Evolutionary conservation across 2,888 invertebrate genomes (phyloP).

Genomic region (Globia sparganii): DNA sequence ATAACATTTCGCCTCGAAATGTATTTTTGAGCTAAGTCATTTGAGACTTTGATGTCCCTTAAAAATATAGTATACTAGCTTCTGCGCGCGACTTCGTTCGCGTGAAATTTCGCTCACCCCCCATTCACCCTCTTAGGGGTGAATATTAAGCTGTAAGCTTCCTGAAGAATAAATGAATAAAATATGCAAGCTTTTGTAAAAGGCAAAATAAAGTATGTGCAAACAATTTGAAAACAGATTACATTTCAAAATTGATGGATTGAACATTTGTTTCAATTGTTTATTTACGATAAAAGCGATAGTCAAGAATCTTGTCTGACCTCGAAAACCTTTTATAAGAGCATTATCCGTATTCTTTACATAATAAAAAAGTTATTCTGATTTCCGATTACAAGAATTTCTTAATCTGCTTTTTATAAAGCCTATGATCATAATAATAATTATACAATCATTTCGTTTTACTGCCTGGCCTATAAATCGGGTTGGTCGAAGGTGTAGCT

Average conservation of each 20-base stretch:
- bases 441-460: too few relatives aligned
- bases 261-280: conserved; percentile 11
- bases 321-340: conserved; percentile 16
- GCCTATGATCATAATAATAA: too few relatives aligned
- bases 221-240: conserved; percentile 7
- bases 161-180: not conserved
- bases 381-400: too few relatives aligned
- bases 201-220: not conserved
- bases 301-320: not conserved
- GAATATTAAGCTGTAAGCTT: too few relatives aligned
- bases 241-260: conserved; percentile 15
- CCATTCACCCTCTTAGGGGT: too few relatives aligned
- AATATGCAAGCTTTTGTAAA: not conserved
- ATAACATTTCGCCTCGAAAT: conserved; percentile 7
- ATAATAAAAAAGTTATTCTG: not conserved
- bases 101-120: too few relatives aligned
- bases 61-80: too few relatives aligned
- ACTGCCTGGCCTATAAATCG: too few relatives aligned
- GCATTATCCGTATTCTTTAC: not conserved
- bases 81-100: too few relatives aligned
- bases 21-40: not conserved
- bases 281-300: conserved; percentile 16
- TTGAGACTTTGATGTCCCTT: not conserved
- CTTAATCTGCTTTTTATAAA: too few relatives aligned
- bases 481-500: not conserved